Evolutionary conservation across 1,140 invertebrate genomes (phyloP), one percentile per base, ranked within the genome.

Genomic region (Drosophila triauraria): DNA sequence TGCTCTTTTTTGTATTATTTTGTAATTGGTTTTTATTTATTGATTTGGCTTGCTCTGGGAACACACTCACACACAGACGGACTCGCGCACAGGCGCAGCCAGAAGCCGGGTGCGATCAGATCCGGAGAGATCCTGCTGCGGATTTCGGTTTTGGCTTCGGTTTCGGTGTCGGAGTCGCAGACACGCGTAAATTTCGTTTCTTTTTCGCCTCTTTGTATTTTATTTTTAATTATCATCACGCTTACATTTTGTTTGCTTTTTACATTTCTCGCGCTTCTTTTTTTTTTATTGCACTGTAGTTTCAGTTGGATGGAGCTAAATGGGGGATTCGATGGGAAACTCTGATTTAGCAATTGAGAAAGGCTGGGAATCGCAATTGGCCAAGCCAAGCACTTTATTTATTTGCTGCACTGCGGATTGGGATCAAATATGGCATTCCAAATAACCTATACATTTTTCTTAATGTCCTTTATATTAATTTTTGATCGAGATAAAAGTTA

Each of bases 11-110:
- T 68, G 53, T 40, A 25, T 56, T 56, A 56, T 71, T 69, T 84
- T 85, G 82, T 85, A 87, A 80, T 87, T 88, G 80, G 57, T 84
- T 87, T 88, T 84, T 79, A 84, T 88, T 88, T 84, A 84, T 80
- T 77, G 67, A 79, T 79, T 78, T 78, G 76, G 75, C 69, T 72
- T 78, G 54, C 67, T 79, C 77, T 72, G 67, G 54, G 53, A 51
- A 72, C 65, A 74, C 74, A 54, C 58, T 47, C 68, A 48, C 68
- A 46, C 69, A 70, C 62, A 30, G 27, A 44, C 62, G 51, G 40
- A 64, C 38, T 32, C 62, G 40, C 62, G 54, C 62, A 32, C 17
- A 69, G 44, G 32, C 54, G 32, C 54, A 72, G 70, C 70, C 76
- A 79, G 75, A 44, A 79, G 75, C 75, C 63, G 76, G 46, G 65